These are phyloP conservation scores for Harpegnathos saltator DNA, from an alignment of 1,140 invertebrate species.

Conservation along the genomic window DNA sequence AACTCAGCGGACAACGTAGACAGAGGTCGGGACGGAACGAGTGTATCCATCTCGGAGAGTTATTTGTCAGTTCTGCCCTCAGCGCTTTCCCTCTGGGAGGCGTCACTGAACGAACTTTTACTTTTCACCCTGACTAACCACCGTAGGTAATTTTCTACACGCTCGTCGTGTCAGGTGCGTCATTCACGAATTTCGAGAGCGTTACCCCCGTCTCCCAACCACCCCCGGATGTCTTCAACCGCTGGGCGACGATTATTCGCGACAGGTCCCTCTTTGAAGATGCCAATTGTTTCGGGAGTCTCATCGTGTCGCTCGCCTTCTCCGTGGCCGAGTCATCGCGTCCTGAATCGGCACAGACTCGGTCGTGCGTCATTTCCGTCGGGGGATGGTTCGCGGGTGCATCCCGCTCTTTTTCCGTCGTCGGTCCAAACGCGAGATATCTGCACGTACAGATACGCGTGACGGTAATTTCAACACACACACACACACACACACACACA, in stretches of 20 bases:
- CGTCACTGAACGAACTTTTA: neutral
- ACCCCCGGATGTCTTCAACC: too few relatives aligned
- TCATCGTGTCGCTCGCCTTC: too few relatives aligned
- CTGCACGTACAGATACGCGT: neutral
- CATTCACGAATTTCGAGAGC: too few relatives aligned
- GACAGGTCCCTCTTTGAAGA: too few relatives aligned
- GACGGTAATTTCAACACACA: neutral
- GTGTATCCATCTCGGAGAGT: neutral
- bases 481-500: too few relatives aligned
- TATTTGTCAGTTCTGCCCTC: neutral
- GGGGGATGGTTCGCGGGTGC: neutral
- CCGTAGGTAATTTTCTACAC: neutral
- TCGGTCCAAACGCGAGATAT: constrained; percentile 2
- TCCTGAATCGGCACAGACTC: too few relatives aligned
- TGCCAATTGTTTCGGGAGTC: too few relatives aligned
- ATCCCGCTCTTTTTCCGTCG: neutral
- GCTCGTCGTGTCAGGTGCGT: too few relatives aligned
- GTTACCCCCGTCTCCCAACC: too few relatives aligned
- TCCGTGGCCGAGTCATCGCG: too few relatives aligned
- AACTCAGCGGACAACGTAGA: neutral
- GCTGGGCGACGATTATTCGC: too few relatives aligned
- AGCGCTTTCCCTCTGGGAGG: neutral
- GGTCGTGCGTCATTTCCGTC: too few relatives aligned
- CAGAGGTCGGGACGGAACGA: neutral
- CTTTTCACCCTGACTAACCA: neutral